Conservation (phyloP, 2,113 vertebrate species). For the Bubo blakistoni region DNA sequence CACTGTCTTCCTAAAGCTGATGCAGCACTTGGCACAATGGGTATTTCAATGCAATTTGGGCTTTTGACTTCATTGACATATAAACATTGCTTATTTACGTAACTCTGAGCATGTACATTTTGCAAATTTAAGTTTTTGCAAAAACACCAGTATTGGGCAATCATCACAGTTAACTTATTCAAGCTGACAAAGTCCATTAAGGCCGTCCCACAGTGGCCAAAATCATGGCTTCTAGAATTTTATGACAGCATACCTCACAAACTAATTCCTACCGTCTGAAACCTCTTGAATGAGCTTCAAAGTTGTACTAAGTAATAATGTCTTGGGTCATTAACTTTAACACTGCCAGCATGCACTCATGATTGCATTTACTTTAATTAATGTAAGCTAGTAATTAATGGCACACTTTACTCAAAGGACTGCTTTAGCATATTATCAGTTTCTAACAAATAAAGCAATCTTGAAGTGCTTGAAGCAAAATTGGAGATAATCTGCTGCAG, state of each 20-base stretch:
- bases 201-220: neutral
- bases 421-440: neutral
- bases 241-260: neutral
- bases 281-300: neutral
- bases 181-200: neutral
- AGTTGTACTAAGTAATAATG: neutral
- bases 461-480: neutral
- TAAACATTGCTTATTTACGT: neutral
- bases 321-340: neutral
- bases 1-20: neutral
- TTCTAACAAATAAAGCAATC: neutral
- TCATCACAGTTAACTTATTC: neutral
- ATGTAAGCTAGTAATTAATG: slow-evolving; percentile 4
- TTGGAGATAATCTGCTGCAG: neutral
- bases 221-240: neutral
- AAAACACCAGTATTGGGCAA: neutral
- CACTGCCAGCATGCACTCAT: neutral
- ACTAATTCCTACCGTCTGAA: neutral
- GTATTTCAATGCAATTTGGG: neutral
- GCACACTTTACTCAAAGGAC: neutral
- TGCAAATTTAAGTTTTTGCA: neutral
- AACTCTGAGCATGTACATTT: neutral
- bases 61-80: neutral
- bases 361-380: slow-evolving; percentile 31
- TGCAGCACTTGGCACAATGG: neutral